A percentile compares a stretch with the other conserved stretches of the same genome.
phyloP scores from a whole-genome alignment of 2,113 vertebrate species.

The Sebastes fasciatus region DNA sequence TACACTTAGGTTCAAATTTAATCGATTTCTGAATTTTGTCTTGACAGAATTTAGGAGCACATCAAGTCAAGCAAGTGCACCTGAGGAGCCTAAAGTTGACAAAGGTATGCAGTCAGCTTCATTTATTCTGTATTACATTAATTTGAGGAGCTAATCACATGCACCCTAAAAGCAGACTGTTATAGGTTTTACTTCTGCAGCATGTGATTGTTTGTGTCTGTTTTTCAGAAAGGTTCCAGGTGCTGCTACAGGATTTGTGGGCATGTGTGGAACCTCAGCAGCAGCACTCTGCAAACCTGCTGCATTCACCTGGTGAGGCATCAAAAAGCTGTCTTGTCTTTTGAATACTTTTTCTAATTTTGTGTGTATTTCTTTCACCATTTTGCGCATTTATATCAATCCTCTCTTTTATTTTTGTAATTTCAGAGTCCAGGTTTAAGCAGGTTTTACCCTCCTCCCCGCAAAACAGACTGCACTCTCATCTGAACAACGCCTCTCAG shows the following conservation, averaged over 20 bases:
- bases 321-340: neutral
- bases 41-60: slow-evolving; percentile 84
- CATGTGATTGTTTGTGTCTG: neutral
- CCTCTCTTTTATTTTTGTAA: neutral
- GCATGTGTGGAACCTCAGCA: slow-evolving; percentile 86
- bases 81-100: slow-evolving; percentile 84
- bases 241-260: slow-evolving; percentile 91
- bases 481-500: neutral
- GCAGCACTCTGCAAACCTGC: slow-evolving; percentile 28
- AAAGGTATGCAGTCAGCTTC: slow-evolving; percentile 85
- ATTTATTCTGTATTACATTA: neutral
- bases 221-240: slow-evolving; percentile 88
- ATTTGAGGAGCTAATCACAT: neutral
- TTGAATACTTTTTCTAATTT: neutral
- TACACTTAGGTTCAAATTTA: neutral
- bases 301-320: slow-evolving; percentile 60
- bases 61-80: slow-evolving; percentile 86
- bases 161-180: too few relatives aligned
- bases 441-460: slow-evolving; percentile 17
- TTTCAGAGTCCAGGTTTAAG: slow-evolving; percentile 57
- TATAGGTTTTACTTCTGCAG: neutral
- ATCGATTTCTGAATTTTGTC: slow-evolving; percentile 23
- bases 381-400: neutral
- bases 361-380: neutral
- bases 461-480: slow-evolving; percentile 5